Conservation (phyloP, 2,888 invertebrate species). For the Melanotus villosus region DNA sequence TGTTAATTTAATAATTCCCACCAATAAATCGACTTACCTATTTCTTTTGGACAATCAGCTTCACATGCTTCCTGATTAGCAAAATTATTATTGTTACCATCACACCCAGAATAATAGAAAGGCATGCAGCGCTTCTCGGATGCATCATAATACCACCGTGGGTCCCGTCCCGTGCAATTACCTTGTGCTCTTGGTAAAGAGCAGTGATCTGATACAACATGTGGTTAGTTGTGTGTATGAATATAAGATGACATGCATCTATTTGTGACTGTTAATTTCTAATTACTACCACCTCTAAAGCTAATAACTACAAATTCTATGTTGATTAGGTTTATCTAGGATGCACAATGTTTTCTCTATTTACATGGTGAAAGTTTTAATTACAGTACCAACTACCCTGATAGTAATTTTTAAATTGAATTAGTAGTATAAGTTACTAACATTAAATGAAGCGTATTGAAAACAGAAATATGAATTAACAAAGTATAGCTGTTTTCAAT, state of each 20-base stretch:
- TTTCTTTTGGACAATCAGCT: slow-evolving; percentile 81
- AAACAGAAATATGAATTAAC: too few species aligned
- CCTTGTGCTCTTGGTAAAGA: slow-evolving; percentile 82
- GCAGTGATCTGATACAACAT: slow-evolving; percentile 77
- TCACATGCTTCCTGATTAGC: slow-evolving; percentile 81
- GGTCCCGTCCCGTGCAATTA: slow-evolving; percentile 81
- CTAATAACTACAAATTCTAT: too few species aligned
- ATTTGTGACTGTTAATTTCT: not conserved
- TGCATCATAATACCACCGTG: slow-evolving; percentile 90
- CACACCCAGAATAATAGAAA: slow-evolving; percentile 94
- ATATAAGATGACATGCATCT: slow-evolving; percentile 7
- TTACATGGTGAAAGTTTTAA: too few species aligned
- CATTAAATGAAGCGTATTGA: too few species aligned
- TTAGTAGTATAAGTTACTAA: too few species aligned
- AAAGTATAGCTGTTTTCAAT: too few species aligned
- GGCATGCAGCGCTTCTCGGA: slow-evolving; percentile 89
- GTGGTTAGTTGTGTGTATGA: slow-evolving; percentile 46
- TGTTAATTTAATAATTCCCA: too few species aligned
- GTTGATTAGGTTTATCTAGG: too few species aligned
- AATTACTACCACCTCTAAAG: not conserved
- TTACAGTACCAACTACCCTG: too few species aligned
- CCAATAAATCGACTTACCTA: slow-evolving; percentile 76
- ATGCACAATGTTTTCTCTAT: too few species aligned
- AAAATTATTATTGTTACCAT: slow-evolving; percentile 91
- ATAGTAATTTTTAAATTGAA: too few species aligned